Conservation (phyloP, 2,797 vertebrate genomes). For the Momotus momota region DNA sequence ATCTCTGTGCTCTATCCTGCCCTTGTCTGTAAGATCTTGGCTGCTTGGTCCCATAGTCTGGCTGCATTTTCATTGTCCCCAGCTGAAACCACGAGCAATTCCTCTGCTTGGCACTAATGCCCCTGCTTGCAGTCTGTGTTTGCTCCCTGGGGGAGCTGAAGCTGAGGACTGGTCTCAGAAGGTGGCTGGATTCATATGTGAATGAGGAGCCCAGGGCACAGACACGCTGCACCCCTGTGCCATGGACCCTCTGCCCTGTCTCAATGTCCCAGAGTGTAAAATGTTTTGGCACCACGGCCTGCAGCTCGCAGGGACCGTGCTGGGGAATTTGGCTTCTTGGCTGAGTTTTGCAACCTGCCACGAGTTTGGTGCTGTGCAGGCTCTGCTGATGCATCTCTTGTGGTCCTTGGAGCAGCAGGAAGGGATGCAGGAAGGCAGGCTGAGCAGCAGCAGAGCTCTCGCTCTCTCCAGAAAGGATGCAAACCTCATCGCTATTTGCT, state of each 20-base stretch:
- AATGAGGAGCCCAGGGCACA: neutral
- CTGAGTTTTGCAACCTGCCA: neutral
- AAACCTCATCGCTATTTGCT: neutral
- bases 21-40: neutral
- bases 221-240: neutral
- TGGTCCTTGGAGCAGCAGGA: fast-evolving
- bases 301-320: fast-evolving
- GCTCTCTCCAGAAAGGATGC: neutral
- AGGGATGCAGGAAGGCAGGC: neutral
- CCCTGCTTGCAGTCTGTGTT: neutral
- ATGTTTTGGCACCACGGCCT: neutral
- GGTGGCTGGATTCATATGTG: neutral
- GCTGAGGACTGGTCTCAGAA: neutral
- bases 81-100: neutral
- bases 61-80: neutral
- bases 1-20: fast-evolving
- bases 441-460: fast-evolving
- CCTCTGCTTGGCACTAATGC: neutral
- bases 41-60: neutral
- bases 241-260: neutral
- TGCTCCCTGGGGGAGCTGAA: neutral
- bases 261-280: neutral
- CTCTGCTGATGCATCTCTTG: fast-evolving
- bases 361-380: neutral
- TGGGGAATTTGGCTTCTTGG: neutral